These are phyloP conservation scores for Passer montanus DNA, from an alignment of 2,113 vertebrate species.

Conservation along the genomic window DNA sequence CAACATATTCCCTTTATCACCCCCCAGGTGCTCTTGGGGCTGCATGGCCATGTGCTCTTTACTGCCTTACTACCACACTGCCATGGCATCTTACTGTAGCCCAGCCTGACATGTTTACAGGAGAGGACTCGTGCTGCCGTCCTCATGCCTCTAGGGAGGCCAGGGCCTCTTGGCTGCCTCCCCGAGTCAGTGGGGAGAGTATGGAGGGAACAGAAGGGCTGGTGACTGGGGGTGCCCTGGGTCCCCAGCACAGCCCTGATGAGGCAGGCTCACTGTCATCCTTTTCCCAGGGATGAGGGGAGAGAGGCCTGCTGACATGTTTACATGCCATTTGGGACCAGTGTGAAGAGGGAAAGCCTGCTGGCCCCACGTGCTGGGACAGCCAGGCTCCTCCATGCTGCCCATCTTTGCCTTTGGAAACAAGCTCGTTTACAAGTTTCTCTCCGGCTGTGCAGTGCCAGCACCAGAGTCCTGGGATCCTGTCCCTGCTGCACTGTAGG, in stretches of 20 bases:
- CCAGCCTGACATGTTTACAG: conserved; percentile 69
- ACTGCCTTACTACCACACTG: conserved; percentile 74
- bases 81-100: conserved; percentile 37
- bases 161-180: not conserved
- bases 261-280: not conserved
- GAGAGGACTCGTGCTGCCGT: not conserved
- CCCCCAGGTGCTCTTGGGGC: not conserved
- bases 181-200: rapidly evolving
- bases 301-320: not conserved
- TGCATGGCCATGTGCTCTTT: not conserved
- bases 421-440: conserved; percentile 47
- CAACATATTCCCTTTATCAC: not conserved
- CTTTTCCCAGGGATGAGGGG: not conserved
- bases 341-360: not conserved
- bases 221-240: not conserved
- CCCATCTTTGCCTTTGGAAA: conserved; percentile 7
- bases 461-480: not conserved
- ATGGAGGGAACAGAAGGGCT: not conserved
- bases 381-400: not conserved
- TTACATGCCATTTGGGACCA: not conserved
- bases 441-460: not conserved
- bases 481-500: not conserved
- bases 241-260: not conserved
- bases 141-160: not conserved
- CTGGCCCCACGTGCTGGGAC: not conserved